Evolutionary conservation across 2,113 vertebrate species (phyloP).

Genomic region (Gyps fulvus): DNA sequence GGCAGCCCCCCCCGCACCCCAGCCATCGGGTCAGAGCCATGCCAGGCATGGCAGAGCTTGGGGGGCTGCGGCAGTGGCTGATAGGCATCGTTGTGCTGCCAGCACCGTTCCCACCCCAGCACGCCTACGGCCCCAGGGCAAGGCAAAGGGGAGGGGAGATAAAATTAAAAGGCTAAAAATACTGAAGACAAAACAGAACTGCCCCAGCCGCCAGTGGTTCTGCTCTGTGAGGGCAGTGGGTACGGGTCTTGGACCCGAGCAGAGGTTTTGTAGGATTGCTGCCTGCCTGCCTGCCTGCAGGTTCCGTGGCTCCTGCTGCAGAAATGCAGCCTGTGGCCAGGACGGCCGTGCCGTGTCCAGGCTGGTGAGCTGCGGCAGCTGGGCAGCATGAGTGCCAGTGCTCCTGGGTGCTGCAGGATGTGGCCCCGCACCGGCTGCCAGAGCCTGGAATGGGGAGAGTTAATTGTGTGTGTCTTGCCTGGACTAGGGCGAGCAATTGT

Average conservation of each 20-base stretch:
- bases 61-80: background rate
- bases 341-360: fast-evolving
- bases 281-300: background rate
- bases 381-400: fast-evolving
- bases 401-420: background rate
- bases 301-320: background rate
- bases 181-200: background rate
- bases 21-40: background rate
- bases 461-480: background rate
- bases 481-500: background rate
- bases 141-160: background rate
- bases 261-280: background rate
- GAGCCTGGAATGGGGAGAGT: background rate
- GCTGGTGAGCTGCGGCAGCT: background rate
- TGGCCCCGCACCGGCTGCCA: fast-evolving
- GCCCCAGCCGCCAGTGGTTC: fast-evolving
- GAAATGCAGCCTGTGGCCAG: background rate
- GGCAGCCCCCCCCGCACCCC: fast-evolving
- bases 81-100: background rate
- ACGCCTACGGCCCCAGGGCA: background rate
- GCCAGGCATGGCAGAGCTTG: background rate
- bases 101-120: background rate
- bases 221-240: background rate
- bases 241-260: background rate
- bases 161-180: constrained; percentile 49